Base-by-base conservation (phyloP, 2,797 vertebrate genomes). In the Enteromius trimaculatus region DNA sequence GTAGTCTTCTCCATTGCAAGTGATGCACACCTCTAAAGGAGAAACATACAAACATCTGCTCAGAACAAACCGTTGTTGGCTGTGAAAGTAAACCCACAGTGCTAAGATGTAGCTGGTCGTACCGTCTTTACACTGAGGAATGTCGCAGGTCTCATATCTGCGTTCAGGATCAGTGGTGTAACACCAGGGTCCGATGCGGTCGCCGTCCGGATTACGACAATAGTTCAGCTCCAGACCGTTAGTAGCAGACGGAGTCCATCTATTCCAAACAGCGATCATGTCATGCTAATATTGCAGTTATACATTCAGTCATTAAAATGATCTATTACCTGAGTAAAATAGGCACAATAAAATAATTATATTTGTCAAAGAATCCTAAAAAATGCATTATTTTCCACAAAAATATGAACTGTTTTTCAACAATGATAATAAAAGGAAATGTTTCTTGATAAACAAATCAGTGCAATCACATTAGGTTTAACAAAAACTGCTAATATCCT, bases 1-100 rank as follows among this genome's bases (percentile, higher is more conserved):
- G 91, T 99, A 99, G 81, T 97, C 96, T 88, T 99, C 98, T 0
- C 98, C 98, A 0, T 98, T 99, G 88, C 98, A 99, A 1, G 93
- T 95, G 87, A 98, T 90, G 55, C 98, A 99, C 1, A 95, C 89
- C 2, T 95, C 98, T 97, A 89, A 82, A 77, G 82, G 60, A 85
- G 1, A 65, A 58, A 74, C 19, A 76, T 4, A 65, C 16, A 60
- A 64, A 81, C 60, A 82, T 31, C 60, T 23, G 23, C 55, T 77
- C 23, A 55, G 21, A 37, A 77, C 51, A 21, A 53, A 72, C n/a
- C 14, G 8, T 3, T 10, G 23, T 13, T 23, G 29, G 23, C 76
- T 14, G 37, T 29, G 11, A 29, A 77, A 6, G 16, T 26, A 23
- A 55, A 9, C 16, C 66, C 42, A 47, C 29, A 19, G 29, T 65